phyloP scores from a whole-genome alignment of 2,888 invertebrate genomes.

The Bibio marci region DNA sequence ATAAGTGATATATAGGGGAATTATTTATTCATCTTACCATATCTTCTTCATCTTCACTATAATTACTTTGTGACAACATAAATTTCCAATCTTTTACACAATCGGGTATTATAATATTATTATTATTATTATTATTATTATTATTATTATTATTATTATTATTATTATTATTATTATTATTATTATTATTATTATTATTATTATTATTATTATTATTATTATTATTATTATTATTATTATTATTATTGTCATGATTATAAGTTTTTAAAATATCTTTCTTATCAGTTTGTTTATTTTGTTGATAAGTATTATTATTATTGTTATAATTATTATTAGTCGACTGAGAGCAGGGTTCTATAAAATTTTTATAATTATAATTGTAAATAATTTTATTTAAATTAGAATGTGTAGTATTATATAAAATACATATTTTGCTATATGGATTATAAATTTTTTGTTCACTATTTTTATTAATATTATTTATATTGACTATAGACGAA shows the following conservation, averaged over 20 bases:
- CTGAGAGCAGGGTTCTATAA: too few species aligned
- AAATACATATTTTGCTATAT: constrained; percentile 20
- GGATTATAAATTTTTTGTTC: constrained; percentile 11
- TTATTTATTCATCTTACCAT: too few species aligned
- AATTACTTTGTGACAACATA: constrained; percentile 21
- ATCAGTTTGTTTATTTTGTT: background rate
- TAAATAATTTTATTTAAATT: constrained; percentile 24
- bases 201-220: background rate
- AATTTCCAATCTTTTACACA: constrained; percentile 27
- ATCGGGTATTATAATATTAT: constrained; percentile 13
- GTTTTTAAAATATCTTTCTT: too few species aligned
- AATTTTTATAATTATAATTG: too few species aligned
- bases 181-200: background rate
- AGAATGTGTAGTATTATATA: constrained; percentile 22
- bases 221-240: background rate
- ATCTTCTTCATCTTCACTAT: constrained; percentile 29
- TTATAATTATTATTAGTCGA: background rate
- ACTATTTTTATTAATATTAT: background rate
- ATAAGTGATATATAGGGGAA: too few species aligned
- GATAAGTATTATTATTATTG: background rate
- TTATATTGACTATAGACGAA: background rate
- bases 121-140: background rate
- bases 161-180: background rate
- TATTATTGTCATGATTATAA: background rate
- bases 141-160: background rate